Conservation (phyloP, 1,140 invertebrate species). For the Platyscapa corneri region DNA sequence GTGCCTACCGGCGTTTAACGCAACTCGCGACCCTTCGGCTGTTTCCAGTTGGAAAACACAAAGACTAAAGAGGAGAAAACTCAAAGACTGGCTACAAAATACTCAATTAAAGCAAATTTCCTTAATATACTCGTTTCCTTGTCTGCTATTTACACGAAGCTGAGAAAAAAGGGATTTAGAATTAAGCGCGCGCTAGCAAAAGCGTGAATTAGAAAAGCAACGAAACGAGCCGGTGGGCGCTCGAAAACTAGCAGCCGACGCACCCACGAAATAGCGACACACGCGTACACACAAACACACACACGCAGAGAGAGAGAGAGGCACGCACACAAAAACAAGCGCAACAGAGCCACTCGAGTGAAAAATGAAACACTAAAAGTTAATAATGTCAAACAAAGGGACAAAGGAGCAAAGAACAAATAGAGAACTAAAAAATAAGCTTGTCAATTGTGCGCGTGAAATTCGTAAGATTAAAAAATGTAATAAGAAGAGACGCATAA, state of each 20-base stretch:
- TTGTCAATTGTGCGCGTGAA: conserved; percentile 68
- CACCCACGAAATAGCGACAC: conserved; percentile 5
- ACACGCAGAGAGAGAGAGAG: neutral
- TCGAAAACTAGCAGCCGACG: neutral
- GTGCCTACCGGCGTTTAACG: conserved; percentile 35
- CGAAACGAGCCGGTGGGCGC: conserved; percentile 40
- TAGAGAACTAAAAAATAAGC: conserved; percentile 49
- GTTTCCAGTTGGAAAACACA: conserved; percentile 10
- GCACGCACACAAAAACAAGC: too few relatives aligned
- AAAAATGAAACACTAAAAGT: neutral
- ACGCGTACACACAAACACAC: neutral
- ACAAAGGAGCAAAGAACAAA: neutral
- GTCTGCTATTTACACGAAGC: conserved; percentile 22
- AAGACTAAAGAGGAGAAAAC: conserved; percentile 43
- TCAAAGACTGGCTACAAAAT: conserved; percentile 50
- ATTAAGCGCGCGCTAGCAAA: conserved; percentile 1
- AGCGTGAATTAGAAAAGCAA: conserved; percentile 29
- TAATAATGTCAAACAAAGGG: neutral
- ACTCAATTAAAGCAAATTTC: conserved; percentile 46
- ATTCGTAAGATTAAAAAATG: conserved; percentile 55
- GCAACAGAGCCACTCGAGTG: too few relatives aligned
- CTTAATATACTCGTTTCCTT: conserved; percentile 28
- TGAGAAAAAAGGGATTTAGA: neutral
- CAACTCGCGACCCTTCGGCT: neutral
- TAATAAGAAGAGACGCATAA: conserved; percentile 18